Evolutionary conservation across 2,797 vertebrate species (phyloP).

Genomic region (Odontamblyopus rebecca): DNA sequence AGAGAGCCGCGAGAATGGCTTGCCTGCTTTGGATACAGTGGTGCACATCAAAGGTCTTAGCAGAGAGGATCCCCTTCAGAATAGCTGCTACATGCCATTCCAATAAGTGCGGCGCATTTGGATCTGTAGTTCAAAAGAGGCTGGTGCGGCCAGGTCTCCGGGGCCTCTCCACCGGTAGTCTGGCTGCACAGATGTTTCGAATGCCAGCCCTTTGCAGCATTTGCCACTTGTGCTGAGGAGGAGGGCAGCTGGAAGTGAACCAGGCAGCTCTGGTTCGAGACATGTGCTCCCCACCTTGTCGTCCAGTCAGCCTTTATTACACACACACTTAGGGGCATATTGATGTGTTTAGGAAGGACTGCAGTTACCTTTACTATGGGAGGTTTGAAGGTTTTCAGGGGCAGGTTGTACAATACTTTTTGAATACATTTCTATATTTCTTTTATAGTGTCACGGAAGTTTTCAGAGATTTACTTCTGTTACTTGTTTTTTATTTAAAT

Average conservation of each 20-base stretch:
- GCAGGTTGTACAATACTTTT: neutral
- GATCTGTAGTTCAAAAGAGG: slow-evolving; percentile 75
- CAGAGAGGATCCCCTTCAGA: slow-evolving; percentile 72
- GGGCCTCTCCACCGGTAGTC: slow-evolving; percentile 67
- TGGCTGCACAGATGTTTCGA: slow-evolving; percentile 72
- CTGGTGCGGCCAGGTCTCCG: slow-evolving; percentile 65
- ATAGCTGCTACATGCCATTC: slow-evolving; percentile 76
- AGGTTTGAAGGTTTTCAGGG: neutral
- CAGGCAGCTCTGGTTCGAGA: slow-evolving; percentile 32
- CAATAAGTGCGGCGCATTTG: slow-evolving; percentile 71
- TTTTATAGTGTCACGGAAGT: no score
- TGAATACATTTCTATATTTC: no score
- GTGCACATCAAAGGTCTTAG: slow-evolving; percentile 73
- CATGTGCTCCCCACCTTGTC: slow-evolving; percentile 49
- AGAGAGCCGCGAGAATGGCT: slow-evolving; percentile 58
- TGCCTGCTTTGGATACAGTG: slow-evolving; percentile 70
- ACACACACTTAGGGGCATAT: neutral
- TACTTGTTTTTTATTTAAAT: no score
- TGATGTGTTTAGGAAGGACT: slow-evolving; percentile 1
- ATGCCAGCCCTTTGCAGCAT: slow-evolving; percentile 61
- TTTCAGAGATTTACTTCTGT: no score
- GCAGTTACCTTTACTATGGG: neutral
- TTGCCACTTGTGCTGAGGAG: slow-evolving; percentile 62
- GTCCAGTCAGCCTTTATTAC: slow-evolving; percentile 13
- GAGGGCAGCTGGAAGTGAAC: slow-evolving; percentile 51